Evolutionary conservation across 2,888 invertebrate species (phyloP), one percentile per base, ranked within the genome.

Genomic region (Drosophila fulvimacula): DNA sequence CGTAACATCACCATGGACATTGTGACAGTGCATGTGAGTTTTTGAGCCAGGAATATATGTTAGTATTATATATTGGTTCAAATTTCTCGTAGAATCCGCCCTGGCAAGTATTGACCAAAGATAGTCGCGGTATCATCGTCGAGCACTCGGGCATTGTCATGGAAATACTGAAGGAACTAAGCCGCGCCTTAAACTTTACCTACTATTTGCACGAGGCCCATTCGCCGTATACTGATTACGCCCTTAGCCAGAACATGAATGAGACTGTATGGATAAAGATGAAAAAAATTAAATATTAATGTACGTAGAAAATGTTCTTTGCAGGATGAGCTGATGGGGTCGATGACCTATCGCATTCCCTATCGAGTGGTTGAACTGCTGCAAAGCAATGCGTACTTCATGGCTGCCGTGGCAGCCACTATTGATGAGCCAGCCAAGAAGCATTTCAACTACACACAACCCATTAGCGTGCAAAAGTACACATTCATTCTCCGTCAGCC

Each of bases 401-500:
- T 93, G 65, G 92, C 91, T 6, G 93, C 92, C 1, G 88, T 92
- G 38, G 93, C 91, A 27, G 88, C 88, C 34, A 93, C 92, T 3
- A 88, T 92, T 3, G 91, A 92, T 69, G 92, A 92, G 48, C 81
- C 86, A 1, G 80, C 90, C 30, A 89, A 78, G 46, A 90, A 90
- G 41, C 79, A 94, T 5, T 94, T 97, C 41, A 97, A 97, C 92
- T 98, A 96, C 90, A 97, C 97, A 0, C 93, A 93, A 30, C 95
- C 97, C 0, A 94, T 98, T 55, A 96, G 96, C 87, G 94, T 95
- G 1, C 97, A 97, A 90, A 94, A 95, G 0, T 97, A 97, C 86
- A 94, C 96, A 0, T 96, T 98, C 90, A 93, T 98, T 75, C 95
- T 96, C 1, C 95, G 96, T 0, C 94, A 96, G 30, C 97, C 98